Evolutionary conservation across 1,140 invertebrate species (phyloP).

Genomic region (Dermatophagoides farinae): DNA sequence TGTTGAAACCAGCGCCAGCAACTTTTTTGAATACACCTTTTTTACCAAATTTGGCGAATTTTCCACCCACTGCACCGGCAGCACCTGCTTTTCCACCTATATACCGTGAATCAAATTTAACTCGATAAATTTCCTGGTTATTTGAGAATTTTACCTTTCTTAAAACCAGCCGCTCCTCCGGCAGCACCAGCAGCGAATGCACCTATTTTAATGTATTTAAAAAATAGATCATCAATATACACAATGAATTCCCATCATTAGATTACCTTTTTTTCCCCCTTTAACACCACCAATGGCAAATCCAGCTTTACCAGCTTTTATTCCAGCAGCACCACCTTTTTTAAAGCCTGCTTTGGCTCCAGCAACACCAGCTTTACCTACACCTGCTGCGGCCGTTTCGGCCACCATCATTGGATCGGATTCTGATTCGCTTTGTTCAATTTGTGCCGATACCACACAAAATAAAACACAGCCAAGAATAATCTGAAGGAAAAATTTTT

Average conservation of each 20-base stretch:
- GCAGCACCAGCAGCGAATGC: conserved; percentile 3
- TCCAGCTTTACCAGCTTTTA: background rate
- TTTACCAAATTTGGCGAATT: conserved; percentile 1
- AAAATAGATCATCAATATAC: background rate
- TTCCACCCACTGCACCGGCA: background rate
- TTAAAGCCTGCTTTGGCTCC: conserved; percentile 4
- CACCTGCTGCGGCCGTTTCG: background rate
- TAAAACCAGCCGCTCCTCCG: conserved; percentile 4
- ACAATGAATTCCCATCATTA: background rate
- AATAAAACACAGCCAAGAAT: no score
- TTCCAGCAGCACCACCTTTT: background rate
- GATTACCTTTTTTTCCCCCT: conserved; percentile 1
- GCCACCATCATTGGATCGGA: background rate
- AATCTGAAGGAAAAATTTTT: no score
- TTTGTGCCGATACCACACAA: no score
- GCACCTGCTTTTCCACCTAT: background rate
- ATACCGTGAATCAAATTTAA: background rate
- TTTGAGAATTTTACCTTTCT: background rate
- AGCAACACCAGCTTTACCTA: background rate
- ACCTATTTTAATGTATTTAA: background rate
- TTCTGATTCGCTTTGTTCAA: no score
- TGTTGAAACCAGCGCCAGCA: conserved; percentile 13
- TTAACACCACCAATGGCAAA: background rate
- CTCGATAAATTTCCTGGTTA: background rate
- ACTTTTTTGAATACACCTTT: conserved; percentile 12